phyloP scores from a whole-genome alignment of 2,888 invertebrate species.

The Rambutsinella grinnellia region DNA sequence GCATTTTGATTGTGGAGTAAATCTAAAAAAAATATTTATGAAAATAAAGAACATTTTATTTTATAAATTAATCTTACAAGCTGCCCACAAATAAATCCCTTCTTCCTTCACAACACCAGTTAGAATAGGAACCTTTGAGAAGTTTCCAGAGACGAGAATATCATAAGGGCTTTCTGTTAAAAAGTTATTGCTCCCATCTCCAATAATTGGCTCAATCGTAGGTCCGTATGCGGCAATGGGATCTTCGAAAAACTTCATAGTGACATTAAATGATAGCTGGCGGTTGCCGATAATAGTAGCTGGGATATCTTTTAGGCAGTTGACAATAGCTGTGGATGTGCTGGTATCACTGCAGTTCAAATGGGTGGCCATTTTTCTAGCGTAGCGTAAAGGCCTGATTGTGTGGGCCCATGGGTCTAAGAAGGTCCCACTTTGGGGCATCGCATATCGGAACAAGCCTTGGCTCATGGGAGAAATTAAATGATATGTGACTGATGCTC shows the following conservation, averaged over 20 bases:
- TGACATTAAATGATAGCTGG: not conserved
- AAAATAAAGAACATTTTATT: constrained; percentile 3
- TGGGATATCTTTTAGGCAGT: constrained; percentile 26
- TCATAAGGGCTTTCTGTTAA: constrained; percentile 32
- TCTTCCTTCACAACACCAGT: constrained; percentile 39
- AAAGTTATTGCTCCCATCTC: constrained; percentile 11
- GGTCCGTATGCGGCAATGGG: constrained; percentile 53
- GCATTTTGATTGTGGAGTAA: no score
- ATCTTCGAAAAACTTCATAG: constrained; percentile 34
- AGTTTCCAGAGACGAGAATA: constrained; percentile 33
- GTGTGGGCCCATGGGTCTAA: constrained; percentile 39
- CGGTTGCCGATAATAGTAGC: constrained; percentile 3
- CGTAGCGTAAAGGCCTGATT: constrained; percentile 29
- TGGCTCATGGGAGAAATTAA: constrained; percentile 41
- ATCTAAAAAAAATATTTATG: constrained; percentile 10
- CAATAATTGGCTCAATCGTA: constrained; percentile 27
- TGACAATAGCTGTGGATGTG: constrained; percentile 15
- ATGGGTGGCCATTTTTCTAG: constrained; percentile 31
- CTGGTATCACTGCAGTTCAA: constrained; percentile 19
- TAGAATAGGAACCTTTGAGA: constrained; percentile 33
- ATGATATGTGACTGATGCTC: constrained; percentile 18
- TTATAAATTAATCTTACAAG: constrained; percentile 6
- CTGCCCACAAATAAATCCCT: constrained; percentile 41
- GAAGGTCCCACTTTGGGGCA: constrained; percentile 43
- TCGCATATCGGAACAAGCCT: constrained; percentile 36